A percentile compares a stretch with the other conserved stretches of the same genome.
Evolutionary conservation across 1,140 invertebrate genomes (phyloP).

Genomic region (Drosophila orena): DNA sequence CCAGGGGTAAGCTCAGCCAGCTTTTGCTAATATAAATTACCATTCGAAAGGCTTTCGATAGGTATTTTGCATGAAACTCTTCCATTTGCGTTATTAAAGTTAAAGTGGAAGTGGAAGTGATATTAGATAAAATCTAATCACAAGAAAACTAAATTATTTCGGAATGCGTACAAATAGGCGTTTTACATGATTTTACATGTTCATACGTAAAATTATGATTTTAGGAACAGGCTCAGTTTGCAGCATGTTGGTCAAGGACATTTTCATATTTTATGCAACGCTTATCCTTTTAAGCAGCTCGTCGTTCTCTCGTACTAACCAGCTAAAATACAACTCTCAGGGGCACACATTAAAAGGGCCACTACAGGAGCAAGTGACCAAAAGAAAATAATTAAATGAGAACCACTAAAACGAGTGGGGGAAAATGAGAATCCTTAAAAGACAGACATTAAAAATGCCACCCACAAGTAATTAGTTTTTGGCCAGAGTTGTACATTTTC

Average conservation of each 20-base stretch:
- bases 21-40: not conserved
- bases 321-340: constrained; percentile 10
- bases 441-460: no score
- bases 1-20: not conserved
- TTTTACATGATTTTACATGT: no score
- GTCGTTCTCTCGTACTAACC: not conserved
- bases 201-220: no score
- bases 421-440: not conserved
- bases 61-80: no score
- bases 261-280: constrained; percentile 48
- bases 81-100: no score
- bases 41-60: not conserved
- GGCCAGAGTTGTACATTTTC: no score
- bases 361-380: not conserved
- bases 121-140: no score
- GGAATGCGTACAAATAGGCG: no score
- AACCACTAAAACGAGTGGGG: not conserved
- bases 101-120: no score
- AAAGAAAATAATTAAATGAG: not conserved
- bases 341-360: constrained; percentile 61
- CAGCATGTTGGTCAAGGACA: constrained; percentile 62
- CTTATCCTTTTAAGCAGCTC: constrained; percentile 61
- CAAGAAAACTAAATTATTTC: no score
- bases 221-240: constrained; percentile 16
- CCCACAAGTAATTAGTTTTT: no score